Evolutionary conservation across 2,888 invertebrate genomes (phyloP), one percentile per base, ranked within the genome.

Genomic region (Lasius fuliginosus): DNA sequence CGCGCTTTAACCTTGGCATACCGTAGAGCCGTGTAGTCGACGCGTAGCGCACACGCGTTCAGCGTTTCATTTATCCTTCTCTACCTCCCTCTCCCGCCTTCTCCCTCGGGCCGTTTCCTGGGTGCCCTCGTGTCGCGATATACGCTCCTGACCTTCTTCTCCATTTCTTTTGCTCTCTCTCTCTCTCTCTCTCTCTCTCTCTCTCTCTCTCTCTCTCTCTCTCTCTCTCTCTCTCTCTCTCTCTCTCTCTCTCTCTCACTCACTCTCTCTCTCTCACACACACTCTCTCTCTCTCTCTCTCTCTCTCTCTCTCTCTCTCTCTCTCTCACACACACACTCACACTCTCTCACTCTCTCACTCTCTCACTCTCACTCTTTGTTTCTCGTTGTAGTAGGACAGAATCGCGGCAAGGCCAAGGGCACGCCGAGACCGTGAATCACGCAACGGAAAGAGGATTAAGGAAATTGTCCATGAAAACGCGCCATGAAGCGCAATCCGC

Each of bases 1-100:
- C 71, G 77, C 83, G 77, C 83, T 82, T 87, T 87, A 87, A 90
- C 91, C 91, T 92, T 90, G 90, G 90, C 91, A 89, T 92, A 89
- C 89, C 91, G 74, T 79, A 84, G n/a, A 53, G 84, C 71, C 84
- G 58, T 69, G 84, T 23, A 23, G 23, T 83, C 86, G 87, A 87
- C 86, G 83, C 40, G 73, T 89, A 89, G 86, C 86, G 90, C 89
- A 88, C 83, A 88, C 83, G 60, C 75, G 86, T 90, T 91, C 90
- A 90, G 87, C 88, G 83, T 90, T 91, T 88, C 77, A 89, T 88
- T 87, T 86, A 84, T 85, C 87, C 81, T 81, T 74, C 75, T 60
- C 65, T 58, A 30, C 18, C 82, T 82, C 68, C 65, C 18, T 40
- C 23, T 30, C 71, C 64, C 33, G 67, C 23, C 71, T 53, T 23